A percentile compares a stretch with the other conserved stretches of the same genome.
Evolutionary conservation across 2,797 vertebrate species (phyloP).

Genomic region (Darevskia nairensis): DNA sequence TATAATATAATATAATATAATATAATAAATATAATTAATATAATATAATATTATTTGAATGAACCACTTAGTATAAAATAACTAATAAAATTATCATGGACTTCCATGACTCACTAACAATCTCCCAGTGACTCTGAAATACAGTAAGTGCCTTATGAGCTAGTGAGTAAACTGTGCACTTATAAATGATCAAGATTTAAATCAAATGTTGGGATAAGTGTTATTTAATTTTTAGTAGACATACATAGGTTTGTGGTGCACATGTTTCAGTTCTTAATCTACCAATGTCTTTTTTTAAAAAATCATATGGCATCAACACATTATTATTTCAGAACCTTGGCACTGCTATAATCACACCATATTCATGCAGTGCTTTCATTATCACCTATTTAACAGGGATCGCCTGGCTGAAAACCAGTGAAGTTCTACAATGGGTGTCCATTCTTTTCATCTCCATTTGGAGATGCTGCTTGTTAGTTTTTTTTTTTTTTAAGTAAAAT

Average conservation of each 20-base stretch:
- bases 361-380: slow-evolving; percentile 15
- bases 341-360: slow-evolving; percentile 31
- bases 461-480: background rate
- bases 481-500: slow-evolving; percentile 39
- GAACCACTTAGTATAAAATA: no score
- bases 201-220: background rate
- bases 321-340: slow-evolving; percentile 47
- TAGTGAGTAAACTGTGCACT: no score
- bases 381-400: slow-evolving; percentile 17
- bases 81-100: no score
- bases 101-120: no score
- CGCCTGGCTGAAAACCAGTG: background rate
- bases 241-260: background rate
- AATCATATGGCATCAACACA: slow-evolving; percentile 6
- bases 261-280: slow-evolving; percentile 37
- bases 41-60: no score
- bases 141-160: no score
- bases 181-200: no score
- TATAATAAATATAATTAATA: no score
- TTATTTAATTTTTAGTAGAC: background rate
- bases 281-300: background rate
- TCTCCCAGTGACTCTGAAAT: no score
- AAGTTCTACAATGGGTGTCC: background rate
- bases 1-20: no score
- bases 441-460: slow-evolving; percentile 7